Evolutionary conservation across 2,113 vertebrate genomes (phyloP).

Genomic region (Cebus imitator): DNA sequence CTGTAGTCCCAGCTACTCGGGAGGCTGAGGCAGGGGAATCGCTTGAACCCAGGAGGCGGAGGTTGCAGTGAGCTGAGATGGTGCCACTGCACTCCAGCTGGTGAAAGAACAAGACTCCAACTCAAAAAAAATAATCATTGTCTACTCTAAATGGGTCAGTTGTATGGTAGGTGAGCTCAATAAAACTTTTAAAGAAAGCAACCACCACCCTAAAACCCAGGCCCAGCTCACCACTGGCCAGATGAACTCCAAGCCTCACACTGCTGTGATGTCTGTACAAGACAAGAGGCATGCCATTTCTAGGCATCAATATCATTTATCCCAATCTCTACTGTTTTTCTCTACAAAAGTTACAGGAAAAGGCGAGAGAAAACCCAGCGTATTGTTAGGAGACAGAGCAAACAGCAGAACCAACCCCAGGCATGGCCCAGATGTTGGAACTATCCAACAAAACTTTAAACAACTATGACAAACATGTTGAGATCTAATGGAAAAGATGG

Average conservation of each 20-base stretch:
- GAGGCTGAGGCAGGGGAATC: too few species aligned
- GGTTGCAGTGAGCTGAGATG: too few species aligned
- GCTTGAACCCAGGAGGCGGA: too few species aligned
- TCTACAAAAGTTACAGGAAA: background rate
- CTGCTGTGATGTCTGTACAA: background rate
- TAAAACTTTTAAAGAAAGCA: background rate
- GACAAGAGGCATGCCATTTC: background rate
- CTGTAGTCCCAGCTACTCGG: too few species aligned
- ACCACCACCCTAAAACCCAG: background rate
- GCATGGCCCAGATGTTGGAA: background rate
- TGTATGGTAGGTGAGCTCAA: background rate
- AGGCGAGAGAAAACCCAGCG: background rate
- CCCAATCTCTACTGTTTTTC: background rate
- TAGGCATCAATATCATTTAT: background rate
- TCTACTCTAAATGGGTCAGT: background rate
- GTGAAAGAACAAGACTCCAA: too few species aligned
- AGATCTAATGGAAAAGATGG: background rate
- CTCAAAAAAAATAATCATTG: too few species aligned
- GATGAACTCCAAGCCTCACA: background rate
- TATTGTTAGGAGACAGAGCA: background rate
- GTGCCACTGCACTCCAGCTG: too few species aligned
- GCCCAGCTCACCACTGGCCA: background rate
- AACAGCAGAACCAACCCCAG: background rate
- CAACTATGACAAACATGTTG: background rate
- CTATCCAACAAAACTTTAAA: background rate